Base-by-base conservation (phyloP, 2,888 invertebrate genomes). In the Amiota communis region DNA sequence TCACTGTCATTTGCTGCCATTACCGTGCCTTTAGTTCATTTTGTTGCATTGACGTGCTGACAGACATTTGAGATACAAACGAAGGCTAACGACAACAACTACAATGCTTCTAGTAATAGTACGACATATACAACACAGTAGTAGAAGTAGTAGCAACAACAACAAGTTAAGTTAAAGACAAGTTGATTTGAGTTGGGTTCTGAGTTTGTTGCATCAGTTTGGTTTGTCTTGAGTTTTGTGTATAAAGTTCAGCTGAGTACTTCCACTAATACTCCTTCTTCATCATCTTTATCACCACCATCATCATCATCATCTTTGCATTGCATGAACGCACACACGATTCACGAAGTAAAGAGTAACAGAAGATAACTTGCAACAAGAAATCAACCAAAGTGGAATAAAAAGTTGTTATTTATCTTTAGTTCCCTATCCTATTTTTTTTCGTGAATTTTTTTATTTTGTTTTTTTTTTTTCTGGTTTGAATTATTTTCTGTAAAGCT, bases 381-480 rank as follows among this genome's bases (percentile, higher is more conserved):
- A 68, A 51, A 47, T 68, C n/a, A 51, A 36, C 12, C 12, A 53
- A 51, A 65, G 47, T 11, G 59, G 11, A 15, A 20, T 59, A 20
- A 59, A 59, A 68, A 68, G 13, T 53, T 68, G 49, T 68, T 68
- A 68, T 68, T 68, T 68, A 51, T 68, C 67, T 67, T 68, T 23
- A 36, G 51, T 68, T 51, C 53, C 17, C n/a, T 10, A 23, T 20
- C 13, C n/a, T 51, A 4, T 36, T 20, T 63, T 23, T n/a, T n/a
- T n/a, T n/a, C n/a, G n/a, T n/a, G n/a, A n/a, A n/a, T n/a, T n/a
- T n/a, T n/a, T n/a, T n/a, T 63, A 11, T 67, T 49, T 49, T 10
- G 51, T 49, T 67, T 68, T 67, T 49, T 0, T 64, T n/a, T 64
- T 17, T 36, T 65, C 46, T 63, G 11, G 36, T 11, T 46, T 64